Evolutionary conservation across 2,113 vertebrate genomes (phyloP), one percentile per base, ranked within the genome.

Genomic region (Atrichornis clamosus): DNA sequence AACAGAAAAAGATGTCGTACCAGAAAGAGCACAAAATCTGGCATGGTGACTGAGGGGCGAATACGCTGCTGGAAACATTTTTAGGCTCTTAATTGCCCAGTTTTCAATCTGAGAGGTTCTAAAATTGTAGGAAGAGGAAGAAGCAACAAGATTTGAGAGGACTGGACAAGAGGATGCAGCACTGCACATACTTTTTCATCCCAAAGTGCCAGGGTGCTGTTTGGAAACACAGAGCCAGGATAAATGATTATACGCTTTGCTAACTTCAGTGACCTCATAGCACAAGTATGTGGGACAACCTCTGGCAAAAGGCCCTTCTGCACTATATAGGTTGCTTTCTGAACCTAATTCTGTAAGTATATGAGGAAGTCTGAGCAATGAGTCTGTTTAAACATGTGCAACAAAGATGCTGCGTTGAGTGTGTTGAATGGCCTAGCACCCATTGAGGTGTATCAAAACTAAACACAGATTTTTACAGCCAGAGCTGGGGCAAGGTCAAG

Each of bases 141-240:
- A n/a, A 23, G 20, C 20, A 83, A 69, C 2, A 28, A 22, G 62
- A 42, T 56, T 28, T 44, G 44, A 69, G 83, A 49, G 10, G 35
- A 10, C 55, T 22, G 35, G 63, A 65, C 49, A 80, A 60, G 92
- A 85, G 1, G 1, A 76, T 84, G 15, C 72, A 70, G 79, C 13
- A 5, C 50, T 35, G 76, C 24, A 63, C 35, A 44, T 23, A 72
- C 56, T 64, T 89, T 92, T 84, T 55, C 75, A 86, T 39, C 52
- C 33, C 41, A 8, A 87, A 89, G 83, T 63, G 89, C 91, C 91
- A 84, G 84, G 91, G 87, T 68, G 87, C 15, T 79, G 92, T 67
- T 47, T 70, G 82, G 37, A 86, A 91, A 84, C 60, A 59, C 6
- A 58, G 65, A 87, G 91, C 74, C 90, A 77, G 85, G 41, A 94